Evolutionary conservation across 2,888 invertebrate genomes (phyloP), one percentile per base, ranked within the genome.

Genomic region (Salpingus planirostris): DNA sequence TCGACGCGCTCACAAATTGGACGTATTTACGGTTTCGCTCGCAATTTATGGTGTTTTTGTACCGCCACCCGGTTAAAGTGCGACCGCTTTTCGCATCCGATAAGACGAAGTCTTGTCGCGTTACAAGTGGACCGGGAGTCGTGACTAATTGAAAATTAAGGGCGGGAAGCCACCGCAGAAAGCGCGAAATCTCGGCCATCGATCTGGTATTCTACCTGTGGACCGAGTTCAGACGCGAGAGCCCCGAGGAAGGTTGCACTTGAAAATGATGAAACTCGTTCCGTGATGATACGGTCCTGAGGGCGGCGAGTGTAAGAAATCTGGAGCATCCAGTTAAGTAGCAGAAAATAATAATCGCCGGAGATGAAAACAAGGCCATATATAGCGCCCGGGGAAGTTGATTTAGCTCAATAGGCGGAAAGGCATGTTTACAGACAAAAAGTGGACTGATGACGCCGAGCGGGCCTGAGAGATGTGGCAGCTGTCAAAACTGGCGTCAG

Each of bases 401-500:
- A 38, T 38, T 30, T 27, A 29, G 37, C 31, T 28, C 29, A 39
- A 33, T 30, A 15, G 30, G 25, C 31, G 36, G 27, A 36, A 38
- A 25, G 29, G 24, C 32, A 35, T 38, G 40, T 40, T 38, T 38
- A 30, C 35, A 35, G 41, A 39, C 40, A 46, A 46, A 47, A 44
- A 32, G 27, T 37, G 29, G 39, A 42, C 38, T 31, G 37, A 46
- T 44, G 44, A 40, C 35, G 37, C 24, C 13, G 35, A 28, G 11
- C 10, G 23, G 25, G 5, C 6, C 40, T 49, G 50, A 40, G 46
- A 49, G 49, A 50, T 42, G 44, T 50, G 50, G 46, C 49, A 55
- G 49, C 52, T 52, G 52, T 52, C 55, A 54, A 51, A 53, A 50
- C 46, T 47, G 51, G 52, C 52, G 53, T 55, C 52, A 52, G 52